Conservation (phyloP, 2,797 vertebrate species). For the Tiaroga cobitis region DNA sequence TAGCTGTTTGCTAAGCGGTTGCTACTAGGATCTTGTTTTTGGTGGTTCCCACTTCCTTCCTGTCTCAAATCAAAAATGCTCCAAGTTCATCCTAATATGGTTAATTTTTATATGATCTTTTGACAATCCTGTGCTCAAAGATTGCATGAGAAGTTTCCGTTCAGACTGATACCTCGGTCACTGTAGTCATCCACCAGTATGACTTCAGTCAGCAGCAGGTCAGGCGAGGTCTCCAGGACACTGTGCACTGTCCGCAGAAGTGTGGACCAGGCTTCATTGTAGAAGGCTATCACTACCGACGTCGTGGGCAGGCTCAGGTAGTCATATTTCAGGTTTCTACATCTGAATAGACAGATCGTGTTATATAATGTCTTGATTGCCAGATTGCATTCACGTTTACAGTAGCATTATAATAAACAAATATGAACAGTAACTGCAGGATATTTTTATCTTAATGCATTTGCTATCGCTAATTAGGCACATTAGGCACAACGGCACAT, state of each 20-base stretch:
- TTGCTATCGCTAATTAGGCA: background rate
- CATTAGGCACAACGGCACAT: background rate
- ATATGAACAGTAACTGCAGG: background rate
- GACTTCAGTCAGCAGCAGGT: conserved; percentile 89
- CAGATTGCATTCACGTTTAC: background rate
- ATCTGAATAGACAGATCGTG: conserved; percentile 74
- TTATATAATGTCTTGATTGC: background rate
- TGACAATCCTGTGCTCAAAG: background rate
- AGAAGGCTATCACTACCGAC: conserved; percentile 88
- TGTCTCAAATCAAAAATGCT: background rate
- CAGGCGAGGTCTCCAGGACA: conserved; percentile 94
- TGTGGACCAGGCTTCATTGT: conserved; percentile 91
- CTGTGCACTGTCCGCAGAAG: conserved; percentile 89
- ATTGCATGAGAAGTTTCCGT: background rate
- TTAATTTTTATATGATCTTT: background rate
- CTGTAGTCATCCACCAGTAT: conserved; percentile 98
- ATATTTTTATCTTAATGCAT: background rate
- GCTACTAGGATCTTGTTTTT: background rate
- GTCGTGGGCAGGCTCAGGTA: conserved; percentile 81
- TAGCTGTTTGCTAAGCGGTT: background rate
- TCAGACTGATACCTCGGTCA: conserved; percentile 83
- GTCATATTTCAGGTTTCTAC: conserved; percentile 82
- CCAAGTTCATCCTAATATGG: background rate
- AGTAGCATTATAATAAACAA: background rate
- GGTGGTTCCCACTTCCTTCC: background rate